A percentile compares a stretch with the other conserved stretches of the same genome.
phyloP scores from a whole-genome alignment of 2,113 vertebrate genomes.

The Dicrurus megarhynchus region DNA sequence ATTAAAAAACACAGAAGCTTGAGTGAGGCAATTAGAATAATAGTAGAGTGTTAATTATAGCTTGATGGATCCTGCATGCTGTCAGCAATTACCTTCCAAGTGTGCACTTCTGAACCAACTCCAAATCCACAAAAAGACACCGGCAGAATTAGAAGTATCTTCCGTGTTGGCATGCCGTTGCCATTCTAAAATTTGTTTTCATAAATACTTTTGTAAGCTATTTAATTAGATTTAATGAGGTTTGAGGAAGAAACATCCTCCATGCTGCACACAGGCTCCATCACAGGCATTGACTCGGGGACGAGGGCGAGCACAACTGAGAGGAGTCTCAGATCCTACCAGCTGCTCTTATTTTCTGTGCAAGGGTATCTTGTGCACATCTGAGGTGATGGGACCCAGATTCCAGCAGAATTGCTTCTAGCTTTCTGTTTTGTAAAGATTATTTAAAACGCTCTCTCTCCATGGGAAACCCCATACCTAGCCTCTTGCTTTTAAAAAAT shows the following conservation, averaged over 20 bases:
- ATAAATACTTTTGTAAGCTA: conserved; percentile 68
- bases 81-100: conserved; percentile 76
- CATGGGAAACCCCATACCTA: rapidly evolving
- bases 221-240: conserved; percentile 76
- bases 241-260: conserved; percentile 53
- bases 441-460: neutral
- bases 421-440: neutral
- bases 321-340: neutral
- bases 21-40: conserved; percentile 81
- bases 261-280: neutral
- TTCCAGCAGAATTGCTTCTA: neutral
- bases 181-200: conserved; percentile 64
- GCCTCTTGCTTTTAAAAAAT: neutral
- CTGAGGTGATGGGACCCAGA: rapidly evolving
- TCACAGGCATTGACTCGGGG: neutral
- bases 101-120: conserved; percentile 71
- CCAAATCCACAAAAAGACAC: conserved; percentile 76
- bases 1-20: conserved; percentile 77
- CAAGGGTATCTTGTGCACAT: neutral
- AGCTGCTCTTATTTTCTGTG: neutral
- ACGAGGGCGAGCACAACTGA: neutral
- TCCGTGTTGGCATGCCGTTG: conserved; percentile 55
- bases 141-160: conserved; percentile 65
- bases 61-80: conserved; percentile 75
- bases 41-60: conserved; percentile 78